Evolutionary conservation across 2,797 vertebrate genomes (phyloP).

Genomic region (Protosalanx chinensis): DNA sequence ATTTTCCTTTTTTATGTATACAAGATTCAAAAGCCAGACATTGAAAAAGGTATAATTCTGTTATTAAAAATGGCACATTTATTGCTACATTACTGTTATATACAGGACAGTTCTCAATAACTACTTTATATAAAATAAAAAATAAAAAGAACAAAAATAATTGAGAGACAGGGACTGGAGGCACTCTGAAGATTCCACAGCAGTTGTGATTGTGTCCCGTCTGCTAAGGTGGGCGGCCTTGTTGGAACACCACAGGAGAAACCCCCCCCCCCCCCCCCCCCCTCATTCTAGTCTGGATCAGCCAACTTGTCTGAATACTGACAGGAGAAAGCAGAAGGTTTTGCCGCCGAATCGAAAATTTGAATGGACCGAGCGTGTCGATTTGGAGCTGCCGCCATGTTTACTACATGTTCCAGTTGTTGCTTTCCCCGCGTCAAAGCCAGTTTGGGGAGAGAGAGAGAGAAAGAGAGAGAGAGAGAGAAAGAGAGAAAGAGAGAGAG

Average conservation of each 20-base stretch:
- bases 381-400: neutral
- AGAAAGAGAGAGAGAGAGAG: neutral
- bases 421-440: too few relatives aligned
- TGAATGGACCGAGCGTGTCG: neutral
- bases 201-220: slow-evolving; percentile 62
- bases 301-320: slow-evolving; percentile 52
- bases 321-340: slow-evolving; percentile 41
- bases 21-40: slow-evolving; percentile 86
- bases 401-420: slow-evolving; percentile 22
- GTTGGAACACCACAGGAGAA: slow-evolving; percentile 45
- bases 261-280: slow-evolving; percentile 33
- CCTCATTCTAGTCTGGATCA: slow-evolving; percentile 46
- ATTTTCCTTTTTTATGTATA: slow-evolving; percentile 79
- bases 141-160: slow-evolving; percentile 56
- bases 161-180: slow-evolving; percentile 70
- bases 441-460: too few relatives aligned
- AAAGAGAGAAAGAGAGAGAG: neutral
- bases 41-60: slow-evolving; percentile 79
- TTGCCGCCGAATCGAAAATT: neutral
- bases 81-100: slow-evolving; percentile 91
- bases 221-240: slow-evolving; percentile 51
- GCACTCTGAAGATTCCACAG: slow-evolving; percentile 82
- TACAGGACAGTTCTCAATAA: slow-evolving; percentile 89
- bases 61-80: slow-evolving; percentile 86
- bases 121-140: slow-evolving; percentile 73